Percentiles rank a stretch among this genome's conserved stretches.
Conservation (phyloP, 1,140 invertebrate species). For the Schlechtendalia chinensis region DNA sequence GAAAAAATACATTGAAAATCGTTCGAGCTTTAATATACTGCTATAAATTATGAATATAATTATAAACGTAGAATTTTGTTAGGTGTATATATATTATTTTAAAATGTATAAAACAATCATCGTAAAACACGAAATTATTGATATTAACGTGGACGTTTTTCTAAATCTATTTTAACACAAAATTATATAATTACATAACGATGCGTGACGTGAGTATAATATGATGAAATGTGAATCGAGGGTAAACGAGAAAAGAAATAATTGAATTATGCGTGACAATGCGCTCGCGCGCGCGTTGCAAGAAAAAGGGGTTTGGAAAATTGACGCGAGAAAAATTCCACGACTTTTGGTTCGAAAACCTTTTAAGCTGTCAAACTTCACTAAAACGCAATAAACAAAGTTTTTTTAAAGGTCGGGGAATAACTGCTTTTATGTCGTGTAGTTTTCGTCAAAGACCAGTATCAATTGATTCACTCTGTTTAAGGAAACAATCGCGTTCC, state of each 20-base stretch:
- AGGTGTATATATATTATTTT: too few species aligned
- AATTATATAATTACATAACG: background rate
- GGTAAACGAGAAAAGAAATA: constrained; percentile 9
- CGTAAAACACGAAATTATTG: too few species aligned
- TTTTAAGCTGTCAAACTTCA: constrained; percentile 48
- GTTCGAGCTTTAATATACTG: background rate
- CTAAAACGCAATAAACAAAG: constrained; percentile 13
- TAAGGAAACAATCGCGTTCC: background rate
- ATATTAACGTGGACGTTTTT: constrained; percentile 2
- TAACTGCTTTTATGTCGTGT: background rate
- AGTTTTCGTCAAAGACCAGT: background rate
- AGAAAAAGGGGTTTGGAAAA: background rate
- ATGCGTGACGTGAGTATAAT: background rate
- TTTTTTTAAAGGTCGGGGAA: background rate
- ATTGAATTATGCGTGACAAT: constrained; percentile 16
- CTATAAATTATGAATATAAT: too few species aligned
- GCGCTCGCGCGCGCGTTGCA: too few species aligned
- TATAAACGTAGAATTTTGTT: too few species aligned
- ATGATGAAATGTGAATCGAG: background rate
- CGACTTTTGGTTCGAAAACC: constrained; percentile 14
- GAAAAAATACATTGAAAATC: background rate
- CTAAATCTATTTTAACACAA: background rate
- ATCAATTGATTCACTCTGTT: background rate
- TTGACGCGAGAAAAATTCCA: background rate
- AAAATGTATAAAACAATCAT: too few species aligned